Percentiles rank a stretch among this genome's conserved stretches.
Conservation (phyloP, 1,140 invertebrate genomes). For the Galendromus occidentalis region DNA sequence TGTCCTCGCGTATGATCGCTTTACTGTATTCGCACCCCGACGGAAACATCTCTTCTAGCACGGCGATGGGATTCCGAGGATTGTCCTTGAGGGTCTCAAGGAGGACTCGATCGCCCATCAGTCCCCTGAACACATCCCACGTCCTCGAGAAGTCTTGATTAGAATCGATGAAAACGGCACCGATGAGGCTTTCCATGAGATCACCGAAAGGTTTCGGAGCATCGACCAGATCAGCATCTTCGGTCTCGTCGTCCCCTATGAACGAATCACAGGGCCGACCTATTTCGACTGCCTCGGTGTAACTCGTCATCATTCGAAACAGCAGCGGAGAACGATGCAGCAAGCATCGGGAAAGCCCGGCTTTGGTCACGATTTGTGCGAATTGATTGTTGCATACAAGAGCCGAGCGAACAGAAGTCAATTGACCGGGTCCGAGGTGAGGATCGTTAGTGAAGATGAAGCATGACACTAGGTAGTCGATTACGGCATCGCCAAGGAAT, state of each 20-base stretch:
- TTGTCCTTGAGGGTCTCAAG: neutral
- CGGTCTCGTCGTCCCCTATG: conserved; percentile 48
- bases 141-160: conserved; percentile 72
- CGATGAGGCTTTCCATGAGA: conserved; percentile 92
- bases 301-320: conserved; percentile 72
- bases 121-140: conserved; percentile 43
- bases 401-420: conserved; percentile 89
- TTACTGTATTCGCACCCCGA: neutral
- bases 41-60: neutral
- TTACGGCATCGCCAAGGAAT: conserved; percentile 91
- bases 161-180: conserved; percentile 87
- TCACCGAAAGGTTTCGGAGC: conserved; percentile 98
- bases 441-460: conserved; percentile 85
- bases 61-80: neutral
- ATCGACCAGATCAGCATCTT: conserved; percentile 88
- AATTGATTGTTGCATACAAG: conserved; percentile 99
- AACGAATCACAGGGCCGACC: neutral
- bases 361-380: conserved; percentile 82
- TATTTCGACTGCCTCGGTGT: conserved; percentile 40
- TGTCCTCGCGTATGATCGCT: neutral
- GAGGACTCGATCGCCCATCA: neutral
- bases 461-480: conserved; percentile 88
- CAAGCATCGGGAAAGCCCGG: conserved; percentile 90
- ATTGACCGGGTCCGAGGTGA: conserved; percentile 75
- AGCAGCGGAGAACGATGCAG: conserved; percentile 73